Evolutionary conservation across 2,888 invertebrate genomes (phyloP).

Genomic region (Megaustenia siamemsis): DNA sequence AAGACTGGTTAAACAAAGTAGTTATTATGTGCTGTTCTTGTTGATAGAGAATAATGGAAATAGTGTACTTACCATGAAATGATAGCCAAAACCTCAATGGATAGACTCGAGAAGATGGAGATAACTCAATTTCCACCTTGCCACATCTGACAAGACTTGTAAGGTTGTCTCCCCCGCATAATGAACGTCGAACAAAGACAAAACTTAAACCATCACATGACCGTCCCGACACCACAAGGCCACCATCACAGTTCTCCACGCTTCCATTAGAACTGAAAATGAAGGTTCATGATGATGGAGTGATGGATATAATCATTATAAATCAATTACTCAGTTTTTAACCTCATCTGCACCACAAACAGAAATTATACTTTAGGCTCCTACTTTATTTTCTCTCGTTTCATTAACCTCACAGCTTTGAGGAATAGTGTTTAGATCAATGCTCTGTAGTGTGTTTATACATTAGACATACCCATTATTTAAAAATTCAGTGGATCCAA

Average conservation of each 20-base stretch:
- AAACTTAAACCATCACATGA: conserved; percentile 14
- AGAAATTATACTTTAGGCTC: too few relatives aligned
- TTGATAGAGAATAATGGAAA: background rate
- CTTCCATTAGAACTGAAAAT: conserved; percentile 13
- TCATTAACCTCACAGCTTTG: too few relatives aligned
- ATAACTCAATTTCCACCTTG: conserved; percentile 40
- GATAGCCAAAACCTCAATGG: conserved; percentile 47
- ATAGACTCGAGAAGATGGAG: conserved; percentile 14
- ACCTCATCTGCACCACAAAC: too few relatives aligned
- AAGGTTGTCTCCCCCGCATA: conserved; percentile 31
- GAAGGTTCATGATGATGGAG: background rate
- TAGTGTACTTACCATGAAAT: conserved; percentile 24
- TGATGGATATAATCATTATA: too few relatives aligned
- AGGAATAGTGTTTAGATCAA: too few relatives aligned
- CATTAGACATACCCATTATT: too few relatives aligned
- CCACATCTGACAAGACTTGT: conserved; percentile 39
- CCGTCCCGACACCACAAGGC: conserved; percentile 33
- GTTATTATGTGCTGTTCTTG: too few relatives aligned
- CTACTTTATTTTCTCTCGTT: too few relatives aligned
- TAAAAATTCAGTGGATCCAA: too few relatives aligned
- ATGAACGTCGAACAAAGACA: background rate
- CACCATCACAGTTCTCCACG: conserved; percentile 44
- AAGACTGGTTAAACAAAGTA: too few relatives aligned
- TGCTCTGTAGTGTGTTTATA: too few relatives aligned
- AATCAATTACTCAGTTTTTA: too few relatives aligned